Evolutionary conservation across 1,140 invertebrate genomes (phyloP).

Genomic region (Probaryconus sp.): DNA sequence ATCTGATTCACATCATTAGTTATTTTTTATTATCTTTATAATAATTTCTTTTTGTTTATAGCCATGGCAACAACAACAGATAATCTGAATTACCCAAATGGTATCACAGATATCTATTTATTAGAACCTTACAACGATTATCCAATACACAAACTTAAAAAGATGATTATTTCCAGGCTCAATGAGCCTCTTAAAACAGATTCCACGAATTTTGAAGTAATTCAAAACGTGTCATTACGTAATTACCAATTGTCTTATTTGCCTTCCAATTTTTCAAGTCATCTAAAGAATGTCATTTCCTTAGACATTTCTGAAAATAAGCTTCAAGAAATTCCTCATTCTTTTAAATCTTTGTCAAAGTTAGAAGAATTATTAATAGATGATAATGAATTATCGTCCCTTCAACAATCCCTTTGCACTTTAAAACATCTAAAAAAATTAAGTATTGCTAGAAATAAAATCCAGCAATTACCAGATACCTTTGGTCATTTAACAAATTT

Average conservation of each 20-base stretch:
- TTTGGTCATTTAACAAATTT: conserved; percentile 53
- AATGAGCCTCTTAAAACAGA: conserved; percentile 5
- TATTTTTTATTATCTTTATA: no score
- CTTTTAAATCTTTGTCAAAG: conserved; percentile 34
- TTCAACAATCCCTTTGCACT: conserved; percentile 39
- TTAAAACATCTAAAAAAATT: conserved; percentile 33
- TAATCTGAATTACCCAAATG: no score
- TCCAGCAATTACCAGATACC: conserved; percentile 19
- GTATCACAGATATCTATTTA: no score
- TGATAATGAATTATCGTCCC: conserved; percentile 20
- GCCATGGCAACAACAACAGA: no score
- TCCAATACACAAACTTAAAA: conserved; percentile 27
- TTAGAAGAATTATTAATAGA: conserved; percentile 46
- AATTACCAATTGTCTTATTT: conserved; percentile 35
- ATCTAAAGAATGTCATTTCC: conserved; percentile 27
- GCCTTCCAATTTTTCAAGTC: conserved; percentile 38
- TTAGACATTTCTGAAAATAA: conserved; percentile 57
- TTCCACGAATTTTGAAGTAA: conserved; percentile 28
- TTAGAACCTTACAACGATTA: conserved; percentile 20
- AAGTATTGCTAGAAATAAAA: conserved; percentile 16
- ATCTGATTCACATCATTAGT: no score
- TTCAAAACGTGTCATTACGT: conserved; percentile 18
- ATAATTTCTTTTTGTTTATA: no score
- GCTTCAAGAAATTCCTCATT: conserved; percentile 50
- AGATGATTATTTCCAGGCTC: conserved; percentile 8